Evolutionary conservation across 2,888 invertebrate genomes (phyloP), one percentile per base, ranked within the genome.

Genomic region (Brachypterus glaber): DNA sequence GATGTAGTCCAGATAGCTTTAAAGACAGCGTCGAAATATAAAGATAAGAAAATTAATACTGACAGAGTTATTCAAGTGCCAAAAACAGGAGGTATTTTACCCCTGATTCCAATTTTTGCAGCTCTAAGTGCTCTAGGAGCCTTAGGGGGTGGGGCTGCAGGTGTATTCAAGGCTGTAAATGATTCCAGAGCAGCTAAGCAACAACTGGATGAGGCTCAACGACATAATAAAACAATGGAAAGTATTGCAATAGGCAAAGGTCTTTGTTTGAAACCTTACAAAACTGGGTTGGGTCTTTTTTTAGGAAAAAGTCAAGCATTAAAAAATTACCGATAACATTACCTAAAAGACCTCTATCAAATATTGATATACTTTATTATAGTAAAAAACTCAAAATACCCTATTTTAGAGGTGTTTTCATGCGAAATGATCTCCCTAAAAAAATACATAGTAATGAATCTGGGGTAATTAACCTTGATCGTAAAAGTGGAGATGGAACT

Each of bases 151-250:
- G 61, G 62, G 14, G 57, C 57, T 18, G 52, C 58, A 4, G 54
- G 52, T 26, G 49, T 63, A 13, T 51, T 53, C 1, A 61, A 60
- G 43, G 52, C 58, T 5, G 49, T 60, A 7, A 57, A 56, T 40
- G 49, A 58, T 34, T 49, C 54, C 2, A 57, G 54, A 45, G 39
- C 43, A 35, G 59, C 60, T 9, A 49, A 52, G 48, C 48, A 55
- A 43, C 44, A 51, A 41, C 37, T 59, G 30, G 37, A 48, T 29
- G 59, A 64, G 45, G 47, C 44, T 26, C 38, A 49, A 30, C 51
- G 59, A 4, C 62, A 61, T 41, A 63, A 63, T 43, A 39, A 51
- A 47, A 44, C 46, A 4, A 61, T 63, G 56, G 62, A 63, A 50
- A 54, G 55, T 11, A 44, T 61, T 12, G 55, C 34, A 15, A 14